phyloP scores from a whole-genome alignment of 2,797 vertebrate species.

The Acipenser oxyrinchus region DNA sequence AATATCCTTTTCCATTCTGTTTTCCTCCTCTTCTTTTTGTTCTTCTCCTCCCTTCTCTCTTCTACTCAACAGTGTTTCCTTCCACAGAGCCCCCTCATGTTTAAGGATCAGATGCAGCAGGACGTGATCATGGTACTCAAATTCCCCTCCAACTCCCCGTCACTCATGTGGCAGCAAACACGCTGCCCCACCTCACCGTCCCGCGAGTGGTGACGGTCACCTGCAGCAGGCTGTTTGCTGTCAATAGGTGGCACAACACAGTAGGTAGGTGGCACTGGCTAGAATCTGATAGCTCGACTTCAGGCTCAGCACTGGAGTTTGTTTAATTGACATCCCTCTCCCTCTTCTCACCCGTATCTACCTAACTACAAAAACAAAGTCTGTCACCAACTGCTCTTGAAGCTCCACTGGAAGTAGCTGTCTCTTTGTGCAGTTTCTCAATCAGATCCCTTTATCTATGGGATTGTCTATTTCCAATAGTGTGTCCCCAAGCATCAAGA shows the following conservation, averaged over 20 bases:
- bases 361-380: too few relatives aligned
- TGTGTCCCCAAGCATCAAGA: too few relatives aligned
- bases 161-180: slow-evolving; percentile 92
- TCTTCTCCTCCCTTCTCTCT: slow-evolving; percentile 36
- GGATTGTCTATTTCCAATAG: too few relatives aligned
- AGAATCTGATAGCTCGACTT: too few relatives aligned
- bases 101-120: slow-evolving; percentile 99
- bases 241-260: slow-evolving; percentile 96
- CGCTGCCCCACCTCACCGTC: slow-evolving; percentile 83
- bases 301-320: too few relatives aligned
- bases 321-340: too few relatives aligned
- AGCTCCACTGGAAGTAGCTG: too few relatives aligned
- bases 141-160: slow-evolving; percentile 93
- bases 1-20: slow-evolving; percentile 57
- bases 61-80: slow-evolving; percentile 94
- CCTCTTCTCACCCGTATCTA: too few relatives aligned
- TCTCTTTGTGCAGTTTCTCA: too few relatives aligned
- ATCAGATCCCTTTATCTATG: too few relatives aligned
- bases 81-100: slow-evolving; percentile 97
- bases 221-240: slow-evolving; percentile 88
- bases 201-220: slow-evolving; percentile 92
- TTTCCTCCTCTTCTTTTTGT: slow-evolving; percentile 10
- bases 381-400: too few relatives aligned
- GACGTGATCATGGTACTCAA: slow-evolving; percentile 98
- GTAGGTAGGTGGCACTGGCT: slow-evolving; percentile 75